Evolutionary conservation across 1,140 invertebrate species (phyloP).

Genomic region (Nephila pilipes): DNA sequence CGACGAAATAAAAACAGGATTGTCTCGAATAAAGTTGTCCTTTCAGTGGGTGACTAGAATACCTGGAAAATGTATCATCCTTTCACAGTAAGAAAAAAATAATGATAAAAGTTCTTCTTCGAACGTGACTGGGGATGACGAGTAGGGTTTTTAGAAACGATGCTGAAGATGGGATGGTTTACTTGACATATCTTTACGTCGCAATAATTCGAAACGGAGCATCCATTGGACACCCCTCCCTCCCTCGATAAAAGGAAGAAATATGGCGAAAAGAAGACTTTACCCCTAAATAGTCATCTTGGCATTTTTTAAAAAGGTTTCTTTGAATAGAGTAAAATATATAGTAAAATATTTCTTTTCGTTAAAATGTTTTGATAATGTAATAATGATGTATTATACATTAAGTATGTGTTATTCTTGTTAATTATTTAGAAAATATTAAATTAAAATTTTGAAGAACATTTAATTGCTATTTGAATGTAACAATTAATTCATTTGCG

Average conservation of each 20-base stretch:
- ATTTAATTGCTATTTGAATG: too few species aligned
- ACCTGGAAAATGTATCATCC: constrained; percentile 47
- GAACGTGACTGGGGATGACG: constrained; percentile 46
- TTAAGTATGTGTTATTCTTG: too few species aligned
- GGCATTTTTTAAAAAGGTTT: too few species aligned
- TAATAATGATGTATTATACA: too few species aligned
- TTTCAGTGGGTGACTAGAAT: constrained; percentile 47
- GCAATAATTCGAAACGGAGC: constrained; percentile 57
- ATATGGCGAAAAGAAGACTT: background rate
- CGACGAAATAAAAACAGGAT: constrained; percentile 9
- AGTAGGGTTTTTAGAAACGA: constrained; percentile 22
- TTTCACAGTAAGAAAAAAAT: constrained; percentile 8
- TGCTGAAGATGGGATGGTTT: constrained; percentile 38
- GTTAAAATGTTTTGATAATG: too few species aligned
- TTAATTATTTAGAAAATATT: too few species aligned
- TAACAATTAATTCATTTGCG: too few species aligned
- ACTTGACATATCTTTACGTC: constrained; percentile 57
- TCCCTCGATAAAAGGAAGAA: background rate
- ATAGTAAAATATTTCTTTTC: too few species aligned
- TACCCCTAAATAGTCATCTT: background rate
- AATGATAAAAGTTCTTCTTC: constrained; percentile 26
- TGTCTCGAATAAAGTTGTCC: constrained; percentile 44
- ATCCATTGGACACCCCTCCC: background rate
- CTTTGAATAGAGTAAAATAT: too few species aligned
- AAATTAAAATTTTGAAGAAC: too few species aligned